Conservation (phyloP, 2,113 vertebrate species). For the Heliornis fulica region DNA sequence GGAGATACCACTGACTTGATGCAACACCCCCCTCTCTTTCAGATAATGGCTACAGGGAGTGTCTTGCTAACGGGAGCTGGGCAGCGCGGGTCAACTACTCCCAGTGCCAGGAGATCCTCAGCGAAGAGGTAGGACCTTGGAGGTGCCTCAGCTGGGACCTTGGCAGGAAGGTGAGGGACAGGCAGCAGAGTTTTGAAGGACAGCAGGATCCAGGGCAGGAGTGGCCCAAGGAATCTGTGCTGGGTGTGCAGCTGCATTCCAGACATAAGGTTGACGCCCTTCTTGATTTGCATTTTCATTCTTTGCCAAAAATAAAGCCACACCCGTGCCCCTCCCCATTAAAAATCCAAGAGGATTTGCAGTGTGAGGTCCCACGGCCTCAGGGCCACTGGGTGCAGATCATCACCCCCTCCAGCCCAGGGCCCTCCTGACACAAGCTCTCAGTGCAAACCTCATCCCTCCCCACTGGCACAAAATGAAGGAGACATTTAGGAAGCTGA, state of each 20-base stretch:
- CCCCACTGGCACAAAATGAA: not conserved
- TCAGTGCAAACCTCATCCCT: not conserved
- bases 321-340: not conserved
- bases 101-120: constrained; percentile 87
- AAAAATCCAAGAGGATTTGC: not conserved
- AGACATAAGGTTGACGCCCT: not conserved
- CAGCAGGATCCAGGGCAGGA: not conserved
- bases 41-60: constrained; percentile 89
- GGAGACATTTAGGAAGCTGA: not conserved
- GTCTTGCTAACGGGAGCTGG: constrained; percentile 85
- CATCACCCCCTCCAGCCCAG: not conserved
- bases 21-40: not conserved
- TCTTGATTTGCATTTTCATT: not conserved
- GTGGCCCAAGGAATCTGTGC: not conserved
- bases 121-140: constrained; percentile 76
- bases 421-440: not conserved
- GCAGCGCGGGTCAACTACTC: constrained; percentile 85
- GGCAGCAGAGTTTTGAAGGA: not conserved
- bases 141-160: rapidly evolving
- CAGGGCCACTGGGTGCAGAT: too few species aligned
- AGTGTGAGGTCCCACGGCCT: not conserved
- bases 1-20: not conserved
- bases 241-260: not conserved
- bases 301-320: not conserved
- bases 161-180: not conserved